phyloP scores from a whole-genome alignment of 2,797 vertebrate species.

The Myiotriccus ornatus region DNA sequence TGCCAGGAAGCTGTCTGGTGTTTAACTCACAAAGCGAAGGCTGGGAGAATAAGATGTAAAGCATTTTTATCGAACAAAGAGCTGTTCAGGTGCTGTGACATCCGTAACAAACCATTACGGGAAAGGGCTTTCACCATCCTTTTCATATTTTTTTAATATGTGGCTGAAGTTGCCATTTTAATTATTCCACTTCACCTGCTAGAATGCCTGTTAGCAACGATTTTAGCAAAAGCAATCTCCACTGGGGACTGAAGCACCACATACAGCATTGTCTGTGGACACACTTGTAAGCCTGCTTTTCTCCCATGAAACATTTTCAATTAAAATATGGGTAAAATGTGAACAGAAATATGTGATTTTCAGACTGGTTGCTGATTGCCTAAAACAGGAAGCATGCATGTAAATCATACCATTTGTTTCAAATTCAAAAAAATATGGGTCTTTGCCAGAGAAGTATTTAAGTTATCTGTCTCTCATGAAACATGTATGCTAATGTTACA shows the following conservation, averaged over 20 bases:
- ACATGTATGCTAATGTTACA: not conserved
- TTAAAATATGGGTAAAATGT: not conserved
- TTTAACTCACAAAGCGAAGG: not conserved
- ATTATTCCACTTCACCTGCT: not conserved
- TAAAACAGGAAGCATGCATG: not conserved
- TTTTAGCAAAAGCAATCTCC: not conserved
- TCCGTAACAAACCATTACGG: not conserved
- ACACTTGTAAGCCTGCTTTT: not conserved
- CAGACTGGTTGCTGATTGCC: not conserved
- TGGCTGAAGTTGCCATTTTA: constrained; percentile 10
- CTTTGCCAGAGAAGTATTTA: not conserved
- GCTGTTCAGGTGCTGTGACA: not conserved
- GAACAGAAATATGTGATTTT: not conserved
- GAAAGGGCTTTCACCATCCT: not conserved
- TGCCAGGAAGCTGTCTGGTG: not conserved
- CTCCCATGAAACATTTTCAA: not conserved
- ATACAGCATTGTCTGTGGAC: not conserved
- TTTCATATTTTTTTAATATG: not conserved
- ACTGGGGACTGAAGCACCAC: not conserved
- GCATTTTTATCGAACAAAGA: not conserved
- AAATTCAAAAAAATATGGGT: not conserved
- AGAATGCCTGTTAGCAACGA: not conserved
- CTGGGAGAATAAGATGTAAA: not conserved
- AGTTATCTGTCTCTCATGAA: not conserved
- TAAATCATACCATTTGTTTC: not conserved